Conservation (phyloP, 2,888 invertebrate genomes). For the Melitaea athalia region DNA sequence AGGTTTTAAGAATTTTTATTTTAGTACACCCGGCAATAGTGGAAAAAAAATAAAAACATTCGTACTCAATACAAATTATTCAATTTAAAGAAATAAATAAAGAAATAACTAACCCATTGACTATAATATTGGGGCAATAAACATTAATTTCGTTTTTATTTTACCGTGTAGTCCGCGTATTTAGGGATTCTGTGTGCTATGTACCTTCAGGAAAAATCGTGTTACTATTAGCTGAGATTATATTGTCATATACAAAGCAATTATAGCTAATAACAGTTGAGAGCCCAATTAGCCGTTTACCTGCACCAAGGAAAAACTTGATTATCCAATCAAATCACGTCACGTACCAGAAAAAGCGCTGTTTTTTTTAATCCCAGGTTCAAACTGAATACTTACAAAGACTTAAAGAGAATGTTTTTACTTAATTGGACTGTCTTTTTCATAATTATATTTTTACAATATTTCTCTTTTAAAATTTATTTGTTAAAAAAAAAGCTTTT, state of each 20-base stretch:
- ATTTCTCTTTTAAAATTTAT: neutral
- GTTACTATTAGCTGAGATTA: slow-evolving; percentile 21
- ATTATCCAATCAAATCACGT: slow-evolving; percentile 29
- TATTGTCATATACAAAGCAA: slow-evolving; percentile 49
- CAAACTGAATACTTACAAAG: neutral
- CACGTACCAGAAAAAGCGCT: slow-evolving; percentile 23
- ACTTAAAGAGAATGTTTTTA: neutral
- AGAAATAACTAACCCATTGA: no score
- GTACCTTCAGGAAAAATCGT: slow-evolving; percentile 52
- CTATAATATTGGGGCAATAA: no score
- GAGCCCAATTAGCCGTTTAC: slow-evolving; percentile 52
- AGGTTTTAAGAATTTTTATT: no score
- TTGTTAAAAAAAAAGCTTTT: neutral
- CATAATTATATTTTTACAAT: neutral
- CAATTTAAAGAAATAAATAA: no score
- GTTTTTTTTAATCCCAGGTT: slow-evolving; percentile 18
- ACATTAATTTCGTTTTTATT: neutral
- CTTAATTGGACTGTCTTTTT: neutral
- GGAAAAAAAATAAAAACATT: no score
- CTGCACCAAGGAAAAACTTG: slow-evolving; percentile 31
- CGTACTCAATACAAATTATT: no score
- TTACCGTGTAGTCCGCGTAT: neutral
- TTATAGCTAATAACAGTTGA: slow-evolving; percentile 46
- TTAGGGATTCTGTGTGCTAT: slow-evolving; percentile 26
- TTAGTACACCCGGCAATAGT: no score